A percentile compares a stretch with the other conserved stretches of the same genome.
Conservation (phyloP, 92 coral and sea anemone genomes). For the Porites lobata region DNA sequence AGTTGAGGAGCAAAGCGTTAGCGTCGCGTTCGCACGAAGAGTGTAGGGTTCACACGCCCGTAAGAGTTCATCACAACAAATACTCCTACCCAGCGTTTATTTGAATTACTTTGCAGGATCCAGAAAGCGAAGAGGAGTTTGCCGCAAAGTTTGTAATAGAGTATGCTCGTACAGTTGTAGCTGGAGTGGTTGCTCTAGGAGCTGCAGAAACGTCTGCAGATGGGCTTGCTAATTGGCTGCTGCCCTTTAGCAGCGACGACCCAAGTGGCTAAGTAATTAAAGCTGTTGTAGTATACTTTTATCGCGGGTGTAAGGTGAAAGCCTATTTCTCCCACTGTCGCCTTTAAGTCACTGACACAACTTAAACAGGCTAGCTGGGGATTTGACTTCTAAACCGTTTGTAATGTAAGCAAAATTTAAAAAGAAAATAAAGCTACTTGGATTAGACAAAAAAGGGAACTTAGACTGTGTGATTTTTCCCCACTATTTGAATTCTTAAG, state of each 20-base stretch:
- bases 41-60: too few relatives aligned
- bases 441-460: not conserved
- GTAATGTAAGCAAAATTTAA: not conserved
- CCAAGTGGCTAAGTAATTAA: not conserved
- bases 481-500: not conserved
- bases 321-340: not conserved
- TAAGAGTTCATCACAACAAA: not conserved
- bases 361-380: not conserved
- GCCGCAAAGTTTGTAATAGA: not conserved
- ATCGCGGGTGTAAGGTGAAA: not conserved
- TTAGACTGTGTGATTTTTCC: not conserved
- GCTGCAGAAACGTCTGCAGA: not conserved
- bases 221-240: not conserved
- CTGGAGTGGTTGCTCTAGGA: not conserved
- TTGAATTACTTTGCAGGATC: not conserved
- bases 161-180: not conserved
- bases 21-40: too few relatives aligned
- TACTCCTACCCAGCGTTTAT: too few relatives aligned
- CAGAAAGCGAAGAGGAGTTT: constrained; percentile 1
- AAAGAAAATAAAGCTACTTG: constrained; percentile 1
- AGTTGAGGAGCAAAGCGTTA: too few relatives aligned
- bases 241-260: not conserved
- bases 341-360: not conserved
- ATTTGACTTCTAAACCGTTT: not conserved
- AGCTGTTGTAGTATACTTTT: not conserved